These are phyloP conservation scores for Pachyseris speciosa DNA, from an alignment of 64 coral and sea anemone species.

Conservation along the genomic window DNA sequence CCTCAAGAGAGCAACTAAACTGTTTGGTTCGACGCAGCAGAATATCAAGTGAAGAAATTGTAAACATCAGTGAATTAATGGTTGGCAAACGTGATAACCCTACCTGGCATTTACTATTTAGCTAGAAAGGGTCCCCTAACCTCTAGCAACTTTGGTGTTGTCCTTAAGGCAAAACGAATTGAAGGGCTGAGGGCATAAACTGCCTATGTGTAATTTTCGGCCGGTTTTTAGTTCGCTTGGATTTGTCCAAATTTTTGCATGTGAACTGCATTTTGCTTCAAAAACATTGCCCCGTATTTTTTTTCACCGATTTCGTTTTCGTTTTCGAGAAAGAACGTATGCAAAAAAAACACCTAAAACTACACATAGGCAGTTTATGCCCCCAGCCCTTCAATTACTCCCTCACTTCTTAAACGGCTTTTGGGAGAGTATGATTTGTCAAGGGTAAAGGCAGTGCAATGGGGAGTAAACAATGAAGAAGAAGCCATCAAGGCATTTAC, in stretches of 20 bases:
- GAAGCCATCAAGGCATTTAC: not conserved
- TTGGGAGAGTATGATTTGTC: conserved; percentile 14
- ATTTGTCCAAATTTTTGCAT: too few relatives aligned
- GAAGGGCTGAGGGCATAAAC: too few relatives aligned
- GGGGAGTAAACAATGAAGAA: not conserved
- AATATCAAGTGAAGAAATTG: conserved; percentile 17
- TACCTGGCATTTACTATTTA: conserved; percentile 17
- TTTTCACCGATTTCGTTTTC: too few relatives aligned
- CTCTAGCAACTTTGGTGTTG: conserved; percentile 5
- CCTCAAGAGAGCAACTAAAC: not conserved
- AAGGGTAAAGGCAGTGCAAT: not conserved
- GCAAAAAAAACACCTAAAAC: too few relatives aligned
- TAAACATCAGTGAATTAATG: conserved; percentile 24
- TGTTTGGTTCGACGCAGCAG: conserved; percentile 18
- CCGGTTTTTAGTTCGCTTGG: too few relatives aligned
- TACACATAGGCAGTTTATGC: too few relatives aligned
- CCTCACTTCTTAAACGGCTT: not conserved
- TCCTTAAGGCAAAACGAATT: conserved; percentile 19
- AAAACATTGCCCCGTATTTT: too few relatives aligned
- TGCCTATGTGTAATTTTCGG: too few relatives aligned
- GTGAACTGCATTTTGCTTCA: too few relatives aligned
- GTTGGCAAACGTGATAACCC: conserved; percentile 34
- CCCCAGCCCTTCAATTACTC: too few relatives aligned
- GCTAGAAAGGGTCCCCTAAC: conserved; percentile 6
- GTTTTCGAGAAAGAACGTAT: too few relatives aligned